A percentile compares a stretch with the other conserved stretches of the same genome.
Conservation (phyloP, 1,140 invertebrate genomes). For the Hylaeus anthracinus region DNA sequence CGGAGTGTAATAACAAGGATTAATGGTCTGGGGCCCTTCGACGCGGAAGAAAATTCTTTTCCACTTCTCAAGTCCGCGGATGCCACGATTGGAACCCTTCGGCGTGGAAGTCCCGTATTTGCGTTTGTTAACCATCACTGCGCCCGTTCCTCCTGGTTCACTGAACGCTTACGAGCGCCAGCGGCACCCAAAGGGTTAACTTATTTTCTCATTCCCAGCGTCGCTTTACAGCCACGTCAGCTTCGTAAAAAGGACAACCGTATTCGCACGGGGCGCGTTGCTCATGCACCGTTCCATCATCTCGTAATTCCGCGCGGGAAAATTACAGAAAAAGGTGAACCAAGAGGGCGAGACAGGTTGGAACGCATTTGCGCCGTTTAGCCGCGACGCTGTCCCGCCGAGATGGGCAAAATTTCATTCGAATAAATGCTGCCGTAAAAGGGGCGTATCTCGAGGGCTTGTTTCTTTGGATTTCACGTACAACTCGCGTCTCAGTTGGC, state of each 20-base stretch:
- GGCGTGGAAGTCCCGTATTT: not conserved
- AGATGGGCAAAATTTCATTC: too few species aligned
- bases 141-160: too few species aligned
- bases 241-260: not conserved
- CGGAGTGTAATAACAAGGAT: too few species aligned
- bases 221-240: not conserved
- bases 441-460: too few species aligned
- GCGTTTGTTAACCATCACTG: not conserved
- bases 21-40: too few species aligned
- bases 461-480: too few species aligned
- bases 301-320: constrained; percentile 16
- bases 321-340: not conserved
- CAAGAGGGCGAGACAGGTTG: not conserved
- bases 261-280: constrained; percentile 3
- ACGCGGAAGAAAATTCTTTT: too few species aligned
- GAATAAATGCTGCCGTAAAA: too few species aligned
- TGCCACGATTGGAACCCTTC: not conserved
- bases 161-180: not conserved
- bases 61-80: too few species aligned
- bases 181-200: not conserved
- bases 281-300: constrained; percentile 1
- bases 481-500: too few species aligned
- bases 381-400: not conserved
- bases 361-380: constrained; percentile 3
- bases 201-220: constrained; percentile 4